Conservation (phyloP, 2,113 vertebrate genomes). For the Chionis minor region DNA sequence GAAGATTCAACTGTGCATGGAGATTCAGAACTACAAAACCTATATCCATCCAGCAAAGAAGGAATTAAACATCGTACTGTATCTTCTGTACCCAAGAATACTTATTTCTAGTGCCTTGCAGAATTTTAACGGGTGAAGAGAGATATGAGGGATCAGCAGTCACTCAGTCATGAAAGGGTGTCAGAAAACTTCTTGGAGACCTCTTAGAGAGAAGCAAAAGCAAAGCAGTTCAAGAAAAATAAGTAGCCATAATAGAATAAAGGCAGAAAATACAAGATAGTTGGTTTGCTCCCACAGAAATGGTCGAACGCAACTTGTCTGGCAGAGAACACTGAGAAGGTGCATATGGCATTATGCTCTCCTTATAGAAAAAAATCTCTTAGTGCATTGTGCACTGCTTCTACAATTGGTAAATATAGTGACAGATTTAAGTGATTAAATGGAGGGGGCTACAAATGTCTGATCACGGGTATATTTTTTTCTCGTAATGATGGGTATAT, state of each 20-base stretch:
- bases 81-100: not conserved
- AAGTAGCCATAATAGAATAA: not conserved
- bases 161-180: not conserved
- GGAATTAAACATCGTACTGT: not conserved
- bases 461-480: not conserved
- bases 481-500: not conserved
- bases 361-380: not conserved
- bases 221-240: not conserved
- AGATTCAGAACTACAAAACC: not conserved
- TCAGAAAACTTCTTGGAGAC: not conserved
- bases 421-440: not conserved
- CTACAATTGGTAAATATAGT: not conserved
- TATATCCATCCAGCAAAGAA: not conserved
- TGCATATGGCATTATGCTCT: not conserved
- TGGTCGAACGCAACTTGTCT: not conserved
- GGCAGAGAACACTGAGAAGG: not conserved
- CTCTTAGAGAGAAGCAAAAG: not conserved
- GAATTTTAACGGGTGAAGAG: not conserved
- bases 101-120: not conserved
- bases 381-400: not conserved
- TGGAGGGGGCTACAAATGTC: not conserved
- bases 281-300: not conserved
- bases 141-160: not conserved
- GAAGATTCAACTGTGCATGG: not conserved
- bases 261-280: not conserved